phyloP scores from a whole-genome alignment of 1,140 invertebrate species.

The Leptinotarsa texana region DNA sequence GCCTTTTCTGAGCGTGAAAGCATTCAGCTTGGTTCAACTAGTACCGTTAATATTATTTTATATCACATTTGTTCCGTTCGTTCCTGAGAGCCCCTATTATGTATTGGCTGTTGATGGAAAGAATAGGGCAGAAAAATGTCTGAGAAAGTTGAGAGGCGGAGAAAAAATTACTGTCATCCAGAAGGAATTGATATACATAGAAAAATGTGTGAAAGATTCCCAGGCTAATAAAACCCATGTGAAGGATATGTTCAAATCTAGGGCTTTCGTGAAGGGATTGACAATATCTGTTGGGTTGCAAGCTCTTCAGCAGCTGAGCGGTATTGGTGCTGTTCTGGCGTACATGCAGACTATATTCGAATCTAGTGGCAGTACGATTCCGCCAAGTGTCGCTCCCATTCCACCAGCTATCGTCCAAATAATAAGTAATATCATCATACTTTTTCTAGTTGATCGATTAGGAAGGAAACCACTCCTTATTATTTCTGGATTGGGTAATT shows the following conservation, averaged over 20 bases:
- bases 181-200: conserved; percentile 61
- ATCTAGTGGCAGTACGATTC: conserved; percentile 62
- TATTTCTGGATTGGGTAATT: conserved; percentile 30
- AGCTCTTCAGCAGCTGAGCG: conserved; percentile 74
- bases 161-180: conserved; percentile 56
- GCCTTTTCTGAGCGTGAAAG: conserved; percentile 61
- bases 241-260: conserved; percentile 60
- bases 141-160: conserved; percentile 38
- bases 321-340: conserved; percentile 81
- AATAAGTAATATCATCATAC: conserved; percentile 21
- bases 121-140: conserved; percentile 29
- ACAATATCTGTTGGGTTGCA: conserved; percentile 71
- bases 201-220: conserved; percentile 54
- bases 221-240: conserved; percentile 48
- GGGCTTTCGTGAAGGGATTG: conserved; percentile 65
- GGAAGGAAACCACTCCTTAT: conserved; percentile 47
- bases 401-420: conserved; percentile 34
- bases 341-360: conserved; percentile 75
- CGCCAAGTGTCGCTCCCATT: conserved; percentile 42
- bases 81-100: conserved; percentile 75
- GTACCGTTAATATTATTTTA: conserved; percentile 59
- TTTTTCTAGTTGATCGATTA: conserved; percentile 49
- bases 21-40: conserved; percentile 58
- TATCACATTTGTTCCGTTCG: conserved; percentile 56
- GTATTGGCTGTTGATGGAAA: conserved; percentile 29